Evolutionary conservation across 2,888 invertebrate species (phyloP).

Genomic region (Lucinisca nassula): DNA sequence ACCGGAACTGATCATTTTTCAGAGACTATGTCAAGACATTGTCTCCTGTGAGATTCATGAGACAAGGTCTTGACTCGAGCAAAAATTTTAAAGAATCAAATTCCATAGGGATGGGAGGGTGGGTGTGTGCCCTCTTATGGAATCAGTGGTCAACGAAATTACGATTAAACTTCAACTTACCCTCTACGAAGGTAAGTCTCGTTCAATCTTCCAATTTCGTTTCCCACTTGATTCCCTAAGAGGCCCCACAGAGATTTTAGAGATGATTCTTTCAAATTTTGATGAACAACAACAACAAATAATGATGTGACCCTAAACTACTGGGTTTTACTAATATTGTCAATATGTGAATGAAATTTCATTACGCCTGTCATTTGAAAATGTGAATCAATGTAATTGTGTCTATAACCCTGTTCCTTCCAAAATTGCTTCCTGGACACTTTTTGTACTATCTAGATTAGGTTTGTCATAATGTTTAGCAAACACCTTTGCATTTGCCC

Average conservation of each 20-base stretch:
- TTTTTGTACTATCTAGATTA: not conserved
- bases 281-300: not conserved
- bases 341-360: not conserved
- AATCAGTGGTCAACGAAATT: constrained; percentile 13
- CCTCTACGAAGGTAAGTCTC: constrained; percentile 15
- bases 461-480: not conserved
- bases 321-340: not conserved
- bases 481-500: constrained; percentile 8
- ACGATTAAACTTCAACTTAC: constrained; percentile 8
- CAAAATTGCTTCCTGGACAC: not conserved
- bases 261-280: not conserved
- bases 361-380: too few species aligned
- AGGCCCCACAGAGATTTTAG: constrained; percentile 13
- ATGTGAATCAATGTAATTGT: too few species aligned
- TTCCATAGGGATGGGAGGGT: not conserved
- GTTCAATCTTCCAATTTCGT: constrained; percentile 5
- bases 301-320: not conserved
- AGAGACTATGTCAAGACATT: constrained; percentile 3
- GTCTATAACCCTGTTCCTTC: not conserved
- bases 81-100: not conserved
- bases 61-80: not conserved
- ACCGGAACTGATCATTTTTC: not conserved
- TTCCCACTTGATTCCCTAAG: constrained; percentile 7
- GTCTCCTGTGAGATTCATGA: not conserved
- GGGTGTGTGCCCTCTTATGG: constrained; percentile 10